phyloP scores from a whole-genome alignment of 2,888 invertebrate species.

The Lymantria dispar region DNA sequence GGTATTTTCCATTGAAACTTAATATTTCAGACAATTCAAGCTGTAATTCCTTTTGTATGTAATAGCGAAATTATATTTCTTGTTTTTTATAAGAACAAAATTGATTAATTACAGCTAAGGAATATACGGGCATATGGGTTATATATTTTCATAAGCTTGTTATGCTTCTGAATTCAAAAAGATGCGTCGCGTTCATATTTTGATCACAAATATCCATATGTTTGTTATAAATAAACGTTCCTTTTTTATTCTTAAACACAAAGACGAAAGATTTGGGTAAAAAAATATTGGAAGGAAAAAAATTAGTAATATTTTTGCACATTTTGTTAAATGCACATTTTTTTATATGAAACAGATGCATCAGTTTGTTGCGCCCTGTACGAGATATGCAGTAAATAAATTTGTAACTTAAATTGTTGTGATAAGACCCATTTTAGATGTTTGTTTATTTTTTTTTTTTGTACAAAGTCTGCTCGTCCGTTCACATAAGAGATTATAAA shows the following conservation, averaged over 20 bases:
- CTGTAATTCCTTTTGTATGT: neutral
- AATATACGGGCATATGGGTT: slow-evolving; percentile 6
- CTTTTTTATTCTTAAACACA: neutral
- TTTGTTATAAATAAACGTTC: neutral
- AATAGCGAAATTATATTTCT: slow-evolving; percentile 3
- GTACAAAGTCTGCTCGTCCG: slow-evolving; percentile 32
- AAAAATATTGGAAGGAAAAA: slow-evolving; percentile 8
- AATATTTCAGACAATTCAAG: neutral
- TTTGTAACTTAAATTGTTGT: slow-evolving; percentile 11
- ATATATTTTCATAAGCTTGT: neutral
- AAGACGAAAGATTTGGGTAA: neutral
- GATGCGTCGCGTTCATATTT: neutral
- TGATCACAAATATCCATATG: neutral
- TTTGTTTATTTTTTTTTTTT: slow-evolving; percentile 23
- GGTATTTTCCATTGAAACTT: slow-evolving; percentile 1
- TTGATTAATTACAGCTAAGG: slow-evolving; percentile 5
- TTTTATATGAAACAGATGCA: slow-evolving; percentile 38
- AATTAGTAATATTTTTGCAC: slow-evolving; percentile 27
- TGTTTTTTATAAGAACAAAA: slow-evolving; percentile 4
- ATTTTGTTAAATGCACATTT: slow-evolving; percentile 31
- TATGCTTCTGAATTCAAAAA: neutral
- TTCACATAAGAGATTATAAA: slow-evolving; percentile 52
- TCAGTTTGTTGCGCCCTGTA: slow-evolving; percentile 18
- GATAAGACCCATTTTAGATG: slow-evolving; percentile 18
- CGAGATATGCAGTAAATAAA: slow-evolving; percentile 4